Conservation (phyloP, 2,113 vertebrate genomes). For the Stigmatopora nigra region DNA sequence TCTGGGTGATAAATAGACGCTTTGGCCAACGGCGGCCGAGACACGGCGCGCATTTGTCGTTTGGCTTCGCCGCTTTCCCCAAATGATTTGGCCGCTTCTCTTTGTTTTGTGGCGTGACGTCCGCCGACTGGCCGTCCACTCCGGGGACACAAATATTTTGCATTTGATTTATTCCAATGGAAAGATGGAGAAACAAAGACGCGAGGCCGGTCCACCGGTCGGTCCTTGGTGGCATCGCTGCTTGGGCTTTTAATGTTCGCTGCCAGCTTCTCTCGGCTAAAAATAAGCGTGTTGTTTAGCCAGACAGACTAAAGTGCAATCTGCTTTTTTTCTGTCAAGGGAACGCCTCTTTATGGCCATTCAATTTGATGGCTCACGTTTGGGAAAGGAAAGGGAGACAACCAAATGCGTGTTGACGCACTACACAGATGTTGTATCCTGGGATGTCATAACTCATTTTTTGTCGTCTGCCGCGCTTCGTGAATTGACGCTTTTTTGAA, state of each 20-base stretch:
- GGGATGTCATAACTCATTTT: no score
- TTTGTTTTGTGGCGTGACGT: background rate
- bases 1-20: background rate
- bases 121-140: background rate
- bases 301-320: background rate
- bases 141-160: background rate
- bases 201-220: no score
- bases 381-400: no score
- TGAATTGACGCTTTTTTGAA: no score
- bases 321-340: no score
- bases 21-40: background rate
- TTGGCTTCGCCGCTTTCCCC: background rate
- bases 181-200: background rate
- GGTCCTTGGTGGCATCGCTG: background rate
- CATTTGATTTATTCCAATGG: background rate
- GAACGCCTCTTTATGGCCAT: no score
- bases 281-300: background rate
- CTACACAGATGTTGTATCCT: no score
- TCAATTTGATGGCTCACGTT: no score
- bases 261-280: background rate
- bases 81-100: no score
- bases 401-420: no score
- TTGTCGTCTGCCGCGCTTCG: no score
- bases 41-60: conserved; percentile 1
- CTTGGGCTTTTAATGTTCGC: background rate